A percentile compares a stretch with the other conserved stretches of the same genome.
phyloP scores from a whole-genome alignment of 1,140 invertebrate species.

The Andricus grossulariae region DNA sequence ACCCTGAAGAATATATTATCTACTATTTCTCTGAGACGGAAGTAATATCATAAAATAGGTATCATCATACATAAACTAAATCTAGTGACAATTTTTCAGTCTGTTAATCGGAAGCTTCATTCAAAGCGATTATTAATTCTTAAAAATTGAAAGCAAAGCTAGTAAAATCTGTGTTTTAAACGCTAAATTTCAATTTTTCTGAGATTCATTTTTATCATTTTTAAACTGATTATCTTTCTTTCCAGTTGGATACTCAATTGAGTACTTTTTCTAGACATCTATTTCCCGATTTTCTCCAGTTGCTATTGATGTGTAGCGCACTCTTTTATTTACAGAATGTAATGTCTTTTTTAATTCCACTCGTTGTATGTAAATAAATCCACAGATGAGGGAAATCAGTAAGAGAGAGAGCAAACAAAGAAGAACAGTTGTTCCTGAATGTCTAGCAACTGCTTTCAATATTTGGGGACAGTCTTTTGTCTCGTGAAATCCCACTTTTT shows the following conservation, averaged over 20 bases:
- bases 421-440: conserved; percentile 76
- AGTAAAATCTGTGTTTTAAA: too few relatives aligned
- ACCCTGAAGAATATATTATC: too few relatives aligned
- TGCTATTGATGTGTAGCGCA: conserved; percentile 84
- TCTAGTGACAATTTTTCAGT: too few relatives aligned
- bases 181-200: too few relatives aligned
- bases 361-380: conserved; percentile 79
- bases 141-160: too few relatives aligned
- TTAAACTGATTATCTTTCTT: neutral
- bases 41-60: too few relatives aligned
- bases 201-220: too few relatives aligned
- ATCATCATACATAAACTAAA: too few relatives aligned
- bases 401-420: conserved; percentile 78
- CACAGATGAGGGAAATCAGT: conserved; percentile 76
- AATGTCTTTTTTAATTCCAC: conserved; percentile 78
- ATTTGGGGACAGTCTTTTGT: conserved; percentile 58
- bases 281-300: conserved; percentile 74
- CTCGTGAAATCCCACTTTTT: conserved; percentile 56
- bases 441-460: conserved; percentile 56
- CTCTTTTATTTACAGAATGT: conserved; percentile 81
- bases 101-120: too few relatives aligned
- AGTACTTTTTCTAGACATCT: conserved; percentile 62
- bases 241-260: neutral
- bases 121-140: too few relatives aligned
- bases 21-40: too few relatives aligned